Conservation (phyloP, 1,140 invertebrate genomes). For the Diorhabda elongata region DNA sequence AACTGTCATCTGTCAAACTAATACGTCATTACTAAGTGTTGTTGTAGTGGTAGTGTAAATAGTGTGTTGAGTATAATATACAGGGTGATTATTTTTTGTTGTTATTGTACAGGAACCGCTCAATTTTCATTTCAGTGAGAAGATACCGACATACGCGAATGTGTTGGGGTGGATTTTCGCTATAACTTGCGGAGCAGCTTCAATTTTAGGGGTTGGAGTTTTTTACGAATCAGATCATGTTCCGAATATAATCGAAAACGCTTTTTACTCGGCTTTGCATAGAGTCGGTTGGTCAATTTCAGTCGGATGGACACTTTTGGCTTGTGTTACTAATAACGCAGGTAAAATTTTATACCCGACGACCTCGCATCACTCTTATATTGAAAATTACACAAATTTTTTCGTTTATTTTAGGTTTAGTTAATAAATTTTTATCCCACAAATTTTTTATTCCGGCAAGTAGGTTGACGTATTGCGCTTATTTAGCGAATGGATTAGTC, state of each 20-base stretch:
- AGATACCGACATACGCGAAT: slow-evolving; percentile 51
- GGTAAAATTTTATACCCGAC: slow-evolving; percentile 44
- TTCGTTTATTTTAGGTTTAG: slow-evolving; percentile 46
- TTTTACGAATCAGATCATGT: slow-evolving; percentile 59
- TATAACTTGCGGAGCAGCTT: slow-evolving; percentile 51
- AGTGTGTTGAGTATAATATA: background rate
- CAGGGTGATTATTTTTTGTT: no score
- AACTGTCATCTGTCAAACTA: no score
- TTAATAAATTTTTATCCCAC: slow-evolving; percentile 61
- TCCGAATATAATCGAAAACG: slow-evolving; percentile 56
- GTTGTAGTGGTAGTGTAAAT: background rate
- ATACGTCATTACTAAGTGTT: background rate
- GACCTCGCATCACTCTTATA: background rate
- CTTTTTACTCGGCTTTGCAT: slow-evolving; percentile 62
- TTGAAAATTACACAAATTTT: background rate
- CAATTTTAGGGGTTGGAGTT: slow-evolving; percentile 57
- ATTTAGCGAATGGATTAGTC: slow-evolving; percentile 64
- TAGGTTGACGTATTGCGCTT: slow-evolving; percentile 65
- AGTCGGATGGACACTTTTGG: slow-evolving; percentile 67
- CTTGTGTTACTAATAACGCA: slow-evolving; percentile 67
- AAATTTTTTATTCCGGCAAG: slow-evolving; percentile 60
- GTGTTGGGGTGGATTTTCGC: slow-evolving; percentile 56
- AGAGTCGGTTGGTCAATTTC: slow-evolving; percentile 61
- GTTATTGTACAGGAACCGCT: no score
- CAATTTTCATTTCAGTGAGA: slow-evolving; percentile 45